Evolutionary conservation across 2,797 vertebrate genomes (phyloP).

Genomic region (Aulostomus chinensis): DNA sequence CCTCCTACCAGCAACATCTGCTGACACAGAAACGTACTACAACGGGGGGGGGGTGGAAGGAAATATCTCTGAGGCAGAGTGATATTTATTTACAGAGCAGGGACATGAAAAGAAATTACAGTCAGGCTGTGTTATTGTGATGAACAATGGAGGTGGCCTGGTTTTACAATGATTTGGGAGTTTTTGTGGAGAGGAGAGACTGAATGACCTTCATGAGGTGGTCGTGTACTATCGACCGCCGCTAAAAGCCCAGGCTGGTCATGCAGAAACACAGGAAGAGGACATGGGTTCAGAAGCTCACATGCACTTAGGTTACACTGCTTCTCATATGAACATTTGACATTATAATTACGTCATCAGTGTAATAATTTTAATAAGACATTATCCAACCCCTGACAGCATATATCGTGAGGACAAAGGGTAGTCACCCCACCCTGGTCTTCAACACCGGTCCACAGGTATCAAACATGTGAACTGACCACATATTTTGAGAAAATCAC

Average conservation of each 20-base stretch:
- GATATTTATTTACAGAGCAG: conserved; percentile 8
- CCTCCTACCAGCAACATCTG: conserved; percentile 30
- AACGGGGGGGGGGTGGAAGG: not conserved
- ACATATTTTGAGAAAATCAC: too few species aligned
- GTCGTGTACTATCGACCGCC: conserved; percentile 49
- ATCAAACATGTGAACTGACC: too few species aligned
- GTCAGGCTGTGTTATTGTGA: not conserved
- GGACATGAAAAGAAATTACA: conserved; percentile 4
- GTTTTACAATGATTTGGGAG: conserved; percentile 22
- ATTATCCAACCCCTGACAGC: too few species aligned
- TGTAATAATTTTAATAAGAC: too few species aligned
- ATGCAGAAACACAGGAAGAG: conserved; percentile 30
- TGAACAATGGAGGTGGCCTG: conserved; percentile 1
- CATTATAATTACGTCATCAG: too few species aligned
- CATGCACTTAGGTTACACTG: not conserved
- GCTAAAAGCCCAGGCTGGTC: conserved; percentile 52
- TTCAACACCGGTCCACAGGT: too few species aligned
- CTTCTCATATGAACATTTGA: not conserved
- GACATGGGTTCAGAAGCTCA: conserved; percentile 31
- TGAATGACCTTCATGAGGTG: conserved; percentile 54
- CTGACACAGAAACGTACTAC: conserved; percentile 18
- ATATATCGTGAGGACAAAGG: too few species aligned
- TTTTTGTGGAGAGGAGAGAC: conserved; percentile 25
- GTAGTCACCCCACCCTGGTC: too few species aligned
- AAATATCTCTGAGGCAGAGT: not conserved